Conservation (phyloP, 2,797 vertebrate species). For the Myotis myotis region DNA sequence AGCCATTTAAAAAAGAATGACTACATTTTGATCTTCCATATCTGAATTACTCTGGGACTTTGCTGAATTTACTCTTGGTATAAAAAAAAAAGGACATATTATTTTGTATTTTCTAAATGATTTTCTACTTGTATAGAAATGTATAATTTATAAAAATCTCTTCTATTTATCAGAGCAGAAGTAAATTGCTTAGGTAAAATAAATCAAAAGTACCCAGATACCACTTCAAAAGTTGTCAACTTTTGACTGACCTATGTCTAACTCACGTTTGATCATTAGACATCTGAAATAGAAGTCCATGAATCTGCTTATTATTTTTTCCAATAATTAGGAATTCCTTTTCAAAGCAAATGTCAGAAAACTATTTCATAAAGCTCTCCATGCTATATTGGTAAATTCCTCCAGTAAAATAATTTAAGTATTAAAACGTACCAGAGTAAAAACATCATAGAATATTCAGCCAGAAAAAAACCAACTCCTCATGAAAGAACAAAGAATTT, state of each 20-base stretch:
- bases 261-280: slow-evolving; percentile 38
- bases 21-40: slow-evolving; percentile 42
- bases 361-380: slow-evolving; percentile 23
- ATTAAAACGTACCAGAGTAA: slow-evolving; percentile 32
- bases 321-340: slow-evolving; percentile 34
- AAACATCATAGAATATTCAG: slow-evolving; percentile 36
- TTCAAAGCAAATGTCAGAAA: slow-evolving; percentile 58
- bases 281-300: neutral
- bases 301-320: slow-evolving; percentile 57
- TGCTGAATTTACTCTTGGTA: slow-evolving; percentile 39
- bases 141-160: slow-evolving; percentile 69
- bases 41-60: slow-evolving; percentile 60
- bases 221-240: slow-evolving; percentile 24
- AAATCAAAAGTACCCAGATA: neutral
- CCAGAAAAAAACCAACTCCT: slow-evolving; percentile 30
- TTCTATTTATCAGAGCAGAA: slow-evolving; percentile 41
- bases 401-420: slow-evolving; percentile 54
- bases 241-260: slow-evolving; percentile 20
- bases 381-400: slow-evolving; percentile 23
- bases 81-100: slow-evolving; percentile 72
- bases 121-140: slow-evolving; percentile 41
- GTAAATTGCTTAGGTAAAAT: slow-evolving; percentile 33
- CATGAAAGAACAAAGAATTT: neutral
- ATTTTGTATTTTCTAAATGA: slow-evolving; percentile 71
- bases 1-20: slow-evolving; percentile 8